Evolutionary conservation across 2,797 vertebrate species (phyloP).

Genomic region (Pterois miles): DNA sequence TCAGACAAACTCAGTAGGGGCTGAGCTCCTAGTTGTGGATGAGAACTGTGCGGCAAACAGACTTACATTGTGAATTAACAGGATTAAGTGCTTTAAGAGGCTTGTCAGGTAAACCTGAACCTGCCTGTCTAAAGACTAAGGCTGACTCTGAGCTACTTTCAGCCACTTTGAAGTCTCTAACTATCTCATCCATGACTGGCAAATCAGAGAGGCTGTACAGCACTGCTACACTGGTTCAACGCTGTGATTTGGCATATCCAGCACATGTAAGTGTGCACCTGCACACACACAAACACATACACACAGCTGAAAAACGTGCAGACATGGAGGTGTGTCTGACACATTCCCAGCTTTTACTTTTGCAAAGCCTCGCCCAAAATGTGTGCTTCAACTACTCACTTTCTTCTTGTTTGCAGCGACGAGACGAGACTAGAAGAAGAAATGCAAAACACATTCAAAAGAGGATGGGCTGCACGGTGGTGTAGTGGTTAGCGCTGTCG

Average conservation of each 20-base stretch:
- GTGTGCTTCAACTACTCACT: conserved; percentile 10
- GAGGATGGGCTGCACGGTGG: too few species aligned
- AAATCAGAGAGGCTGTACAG: conserved; percentile 52
- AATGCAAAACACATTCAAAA: background rate
- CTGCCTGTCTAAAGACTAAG: conserved; percentile 71
- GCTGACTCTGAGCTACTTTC: conserved; percentile 73
- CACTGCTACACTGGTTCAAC: conserved; percentile 39
- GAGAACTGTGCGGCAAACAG: conserved; percentile 72
- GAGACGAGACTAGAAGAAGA: background rate
- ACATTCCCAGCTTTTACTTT: conserved; percentile 19
- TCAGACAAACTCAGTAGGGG: conserved; percentile 66
- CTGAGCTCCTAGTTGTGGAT: conserved; percentile 71
- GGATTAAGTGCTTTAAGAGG: conserved; percentile 81
- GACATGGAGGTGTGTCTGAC: conserved; percentile 23
- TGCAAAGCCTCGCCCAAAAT: conserved; percentile 4
- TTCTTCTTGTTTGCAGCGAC: conserved; percentile 4
- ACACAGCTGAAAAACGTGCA: conserved; percentile 45
- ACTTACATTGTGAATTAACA: conserved; percentile 82
- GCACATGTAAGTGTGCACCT: conserved; percentile 21
- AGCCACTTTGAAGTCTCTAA: conserved; percentile 76
- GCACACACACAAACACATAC: conserved; percentile 3
- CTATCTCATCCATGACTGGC: conserved; percentile 72
- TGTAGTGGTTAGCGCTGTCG: too few species aligned
- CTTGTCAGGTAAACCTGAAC: conserved; percentile 82
- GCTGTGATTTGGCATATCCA: conserved; percentile 40